A percentile compares a stretch with the other conserved stretches of the same genome.
phyloP scores from a whole-genome alignment of 2,888 invertebrate species.

The Balanococcus diminutus region DNA sequence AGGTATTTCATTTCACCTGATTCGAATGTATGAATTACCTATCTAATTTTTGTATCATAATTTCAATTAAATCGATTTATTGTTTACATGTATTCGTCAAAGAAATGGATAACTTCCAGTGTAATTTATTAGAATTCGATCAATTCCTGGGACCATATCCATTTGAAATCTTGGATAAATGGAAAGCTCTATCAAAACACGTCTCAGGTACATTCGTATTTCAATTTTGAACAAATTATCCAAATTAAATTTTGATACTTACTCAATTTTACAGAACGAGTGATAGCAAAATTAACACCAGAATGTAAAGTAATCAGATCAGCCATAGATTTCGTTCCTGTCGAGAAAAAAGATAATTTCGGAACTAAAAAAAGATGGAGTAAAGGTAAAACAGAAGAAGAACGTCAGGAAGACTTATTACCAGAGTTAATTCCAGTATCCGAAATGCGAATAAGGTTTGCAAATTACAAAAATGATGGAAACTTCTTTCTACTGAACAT shows the following conservation, averaged over 20 bases:
- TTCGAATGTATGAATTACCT: neutral
- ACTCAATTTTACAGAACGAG: slow-evolving; percentile 62
- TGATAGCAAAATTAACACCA: slow-evolving; percentile 72
- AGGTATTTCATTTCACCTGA: slow-evolving; percentile 60
- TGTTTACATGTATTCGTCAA: slow-evolving; percentile 67
- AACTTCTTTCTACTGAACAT: no score
- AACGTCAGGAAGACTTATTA: slow-evolving; percentile 63
- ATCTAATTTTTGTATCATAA: neutral
- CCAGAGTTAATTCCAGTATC: slow-evolving; percentile 64
- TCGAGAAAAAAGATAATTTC: slow-evolving; percentile 56
- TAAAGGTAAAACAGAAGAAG: slow-evolving; percentile 61
- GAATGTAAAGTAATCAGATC: slow-evolving; percentile 76
- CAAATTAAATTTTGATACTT: neutral
- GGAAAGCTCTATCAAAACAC: slow-evolving; percentile 70
- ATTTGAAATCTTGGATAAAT: slow-evolving; percentile 83
- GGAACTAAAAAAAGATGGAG: slow-evolving; percentile 62
- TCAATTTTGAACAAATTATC: neutral
- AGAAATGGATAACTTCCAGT: slow-evolving; percentile 70
- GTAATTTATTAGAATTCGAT: slow-evolving; percentile 76
- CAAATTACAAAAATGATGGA: neutral
- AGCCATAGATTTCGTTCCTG: slow-evolving; percentile 74
- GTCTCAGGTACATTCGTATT: slow-evolving; percentile 31
- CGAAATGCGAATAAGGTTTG: slow-evolving; percentile 56
- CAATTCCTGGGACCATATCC: slow-evolving; percentile 88
- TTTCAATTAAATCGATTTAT: slow-evolving; percentile 31